phyloP scores from a whole-genome alignment of 2,888 invertebrate genomes.

The Drosophila conformis region DNA sequence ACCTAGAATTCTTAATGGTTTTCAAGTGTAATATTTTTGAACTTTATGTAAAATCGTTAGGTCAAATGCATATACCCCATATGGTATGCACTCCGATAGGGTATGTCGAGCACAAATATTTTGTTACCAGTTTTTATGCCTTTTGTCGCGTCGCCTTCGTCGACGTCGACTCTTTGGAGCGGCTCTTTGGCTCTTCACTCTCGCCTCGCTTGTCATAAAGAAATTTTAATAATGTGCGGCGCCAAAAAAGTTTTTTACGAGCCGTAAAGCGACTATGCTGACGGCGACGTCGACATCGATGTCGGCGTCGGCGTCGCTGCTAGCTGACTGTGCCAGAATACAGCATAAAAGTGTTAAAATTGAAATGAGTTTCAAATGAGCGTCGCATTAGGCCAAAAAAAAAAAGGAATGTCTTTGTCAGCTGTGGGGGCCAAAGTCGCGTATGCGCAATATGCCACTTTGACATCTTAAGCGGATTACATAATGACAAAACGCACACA shows the following conservation, averaged over 20 bases:
- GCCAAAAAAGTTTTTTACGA: constrained; percentile 78
- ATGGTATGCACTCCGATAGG: neutral
- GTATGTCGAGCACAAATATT: constrained; percentile 66
- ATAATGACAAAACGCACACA: constrained; percentile 5
- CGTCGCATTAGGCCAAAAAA: constrained; percentile 48
- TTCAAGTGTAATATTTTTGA: neutral
- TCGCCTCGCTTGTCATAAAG: constrained; percentile 73
- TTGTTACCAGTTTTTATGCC: constrained; percentile 80
- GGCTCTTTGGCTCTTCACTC: constrained; percentile 46
- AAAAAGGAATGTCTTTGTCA: constrained; percentile 52
- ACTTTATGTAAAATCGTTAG: neutral
- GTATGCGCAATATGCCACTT: constrained; percentile 57
- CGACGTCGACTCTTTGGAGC: constrained; percentile 57
- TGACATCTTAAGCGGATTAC: constrained; percentile 56
- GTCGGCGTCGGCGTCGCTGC: constrained; percentile 7
- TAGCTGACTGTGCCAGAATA: constrained; percentile 14
- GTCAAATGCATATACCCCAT: neutral
- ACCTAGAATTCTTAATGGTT: neutral
- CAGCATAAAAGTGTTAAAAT: constrained; percentile 76
- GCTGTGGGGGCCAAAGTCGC: constrained; percentile 65
- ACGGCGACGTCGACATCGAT: constrained; percentile 9
- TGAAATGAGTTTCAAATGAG: constrained; percentile 76
- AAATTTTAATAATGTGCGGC: constrained; percentile 82
- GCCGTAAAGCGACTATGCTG: constrained; percentile 51
- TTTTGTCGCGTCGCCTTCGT: constrained; percentile 73